These are phyloP conservation scores for Neolamprologus caudopunctatus DNA, from an alignment of 2,113 vertebrate species.

Conservation along the genomic window DNA sequence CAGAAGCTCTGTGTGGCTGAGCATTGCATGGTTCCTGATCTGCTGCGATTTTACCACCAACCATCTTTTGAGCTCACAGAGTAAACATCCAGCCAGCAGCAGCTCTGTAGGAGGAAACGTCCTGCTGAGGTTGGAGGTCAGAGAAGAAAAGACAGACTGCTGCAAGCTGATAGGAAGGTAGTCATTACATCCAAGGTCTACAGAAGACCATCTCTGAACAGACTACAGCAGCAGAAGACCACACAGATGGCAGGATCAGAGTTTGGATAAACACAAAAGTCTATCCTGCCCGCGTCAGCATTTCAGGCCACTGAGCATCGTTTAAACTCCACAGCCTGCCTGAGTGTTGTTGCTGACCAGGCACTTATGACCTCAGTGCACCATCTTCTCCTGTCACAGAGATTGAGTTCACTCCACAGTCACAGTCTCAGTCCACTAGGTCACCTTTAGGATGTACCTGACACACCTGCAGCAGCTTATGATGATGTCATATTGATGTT, in stretches of 20 bases:
- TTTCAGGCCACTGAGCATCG: not conserved
- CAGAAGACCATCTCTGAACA: not conserved
- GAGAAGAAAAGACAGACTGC: not conserved
- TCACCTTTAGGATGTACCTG: not conserved
- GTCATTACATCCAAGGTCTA: not conserved
- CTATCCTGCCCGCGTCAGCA: not conserved
- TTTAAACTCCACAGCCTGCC: not conserved
- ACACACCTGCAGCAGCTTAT: not conserved
- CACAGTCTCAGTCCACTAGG: not conserved
- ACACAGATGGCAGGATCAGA: not conserved
- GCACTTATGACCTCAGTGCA: not conserved
- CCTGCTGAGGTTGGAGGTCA: not conserved
- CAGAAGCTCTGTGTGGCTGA: not conserved
- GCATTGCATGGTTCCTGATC: not conserved
- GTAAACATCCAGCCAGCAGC: not conserved
- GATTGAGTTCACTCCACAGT: not conserved
- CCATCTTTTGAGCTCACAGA: not conserved
- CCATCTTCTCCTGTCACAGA: not conserved
- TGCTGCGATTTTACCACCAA: not conserved
- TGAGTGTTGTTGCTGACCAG: not conserved
- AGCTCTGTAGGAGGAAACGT: not conserved
- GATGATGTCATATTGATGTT: not conserved
- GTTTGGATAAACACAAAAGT: not conserved
- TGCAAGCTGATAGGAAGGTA: not conserved
- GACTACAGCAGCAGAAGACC: not conserved